Base-by-base conservation (phyloP, 2,113 vertebrate species). In the Gyps fulvus region DNA sequence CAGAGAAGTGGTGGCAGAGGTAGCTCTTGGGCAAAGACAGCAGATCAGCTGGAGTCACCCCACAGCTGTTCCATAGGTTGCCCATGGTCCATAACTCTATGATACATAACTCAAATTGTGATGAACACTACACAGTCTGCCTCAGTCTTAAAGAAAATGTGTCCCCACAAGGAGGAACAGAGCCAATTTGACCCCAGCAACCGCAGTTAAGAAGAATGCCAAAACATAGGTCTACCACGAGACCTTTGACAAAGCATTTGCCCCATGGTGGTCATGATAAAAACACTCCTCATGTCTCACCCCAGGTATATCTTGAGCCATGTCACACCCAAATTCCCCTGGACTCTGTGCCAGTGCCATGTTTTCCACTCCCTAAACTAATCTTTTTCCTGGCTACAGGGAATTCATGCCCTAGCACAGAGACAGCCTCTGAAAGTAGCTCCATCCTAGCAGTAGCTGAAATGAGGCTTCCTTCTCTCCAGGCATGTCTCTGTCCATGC, bases 241-340 rank as follows among this genome's bases (percentile, higher is more conserved):
- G 14, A n/a, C 11, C 20, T 82, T 36, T 52, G 13, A 74, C 3
- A 4, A 43, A 54, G 8, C 18, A 19, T 22, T 52, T 76, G 13
- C 10, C 18, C 13, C 2, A 0, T 52, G 16, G 23, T 32, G 8
- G 52, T 58, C 7, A 0, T 43, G 14, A 65, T 47, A 49, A 89
- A 62, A 65, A 25, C 7, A 13, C 47, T 49, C 42, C 42, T 54
- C 13, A 2, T 42, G 12, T 10, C 25, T 81, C 23, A 50, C 6
- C 36, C 34, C 11, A 38, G 32, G 13, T 67, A 26, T 32, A 38
- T 59, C 36, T 50, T 52, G 18, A 45, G 21, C 22, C 9, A 50
- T 8, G 23, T 27, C 45, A 61, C 42, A 47, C 34, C 8, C 23
- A 59, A 16, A 67, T 74, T 49, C 38, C 32, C 43, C 36, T 13